Percentiles rank a stretch among this genome's conserved stretches.
Conservation (phyloP, 2,113 vertebrate genomes). For the Numenius arquata region DNA sequence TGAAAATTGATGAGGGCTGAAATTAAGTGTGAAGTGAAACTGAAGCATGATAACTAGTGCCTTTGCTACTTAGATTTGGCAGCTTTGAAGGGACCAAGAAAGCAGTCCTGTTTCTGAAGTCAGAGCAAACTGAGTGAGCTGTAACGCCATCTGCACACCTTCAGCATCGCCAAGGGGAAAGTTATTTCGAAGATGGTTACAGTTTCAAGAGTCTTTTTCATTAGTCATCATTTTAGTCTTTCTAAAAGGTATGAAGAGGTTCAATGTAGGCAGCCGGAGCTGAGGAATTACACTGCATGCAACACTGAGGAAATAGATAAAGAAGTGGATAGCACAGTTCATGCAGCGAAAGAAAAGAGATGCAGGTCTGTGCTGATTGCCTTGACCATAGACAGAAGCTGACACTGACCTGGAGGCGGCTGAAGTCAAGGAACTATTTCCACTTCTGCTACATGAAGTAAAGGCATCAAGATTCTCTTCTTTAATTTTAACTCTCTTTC, state of each 20-base stretch:
- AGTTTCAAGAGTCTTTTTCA: conserved; percentile 44
- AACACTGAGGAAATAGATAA: conserved; percentile 74
- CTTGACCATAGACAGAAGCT: conserved; percentile 51
- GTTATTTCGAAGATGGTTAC: background rate
- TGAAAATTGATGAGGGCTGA: background rate
- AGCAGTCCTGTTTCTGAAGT: background rate
- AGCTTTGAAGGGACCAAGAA: background rate
- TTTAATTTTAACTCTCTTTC: conserved; percentile 78
- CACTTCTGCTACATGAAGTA: conserved; percentile 23
- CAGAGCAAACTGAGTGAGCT: background rate
- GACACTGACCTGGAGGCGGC: conserved; percentile 81
- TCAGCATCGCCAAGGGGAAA: background rate
- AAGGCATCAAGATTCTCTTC: conserved; percentile 32
- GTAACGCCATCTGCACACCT: background rate
- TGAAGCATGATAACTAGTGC: background rate
- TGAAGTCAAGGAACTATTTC: conserved; percentile 10
- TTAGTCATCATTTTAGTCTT: conserved; percentile 56
- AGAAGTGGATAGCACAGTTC: conserved; percentile 70
- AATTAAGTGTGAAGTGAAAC: background rate
- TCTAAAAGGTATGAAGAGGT: conserved; percentile 65
- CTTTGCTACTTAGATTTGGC: background rate
- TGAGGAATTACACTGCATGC: conserved; percentile 69
- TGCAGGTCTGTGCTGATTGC: conserved; percentile 55
- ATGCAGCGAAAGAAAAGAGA: conserved; percentile 74
- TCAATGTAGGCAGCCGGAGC: conserved; percentile 61